Conservation (phyloP, 1,140 invertebrate genomes). For the Calliphora vicina region DNA sequence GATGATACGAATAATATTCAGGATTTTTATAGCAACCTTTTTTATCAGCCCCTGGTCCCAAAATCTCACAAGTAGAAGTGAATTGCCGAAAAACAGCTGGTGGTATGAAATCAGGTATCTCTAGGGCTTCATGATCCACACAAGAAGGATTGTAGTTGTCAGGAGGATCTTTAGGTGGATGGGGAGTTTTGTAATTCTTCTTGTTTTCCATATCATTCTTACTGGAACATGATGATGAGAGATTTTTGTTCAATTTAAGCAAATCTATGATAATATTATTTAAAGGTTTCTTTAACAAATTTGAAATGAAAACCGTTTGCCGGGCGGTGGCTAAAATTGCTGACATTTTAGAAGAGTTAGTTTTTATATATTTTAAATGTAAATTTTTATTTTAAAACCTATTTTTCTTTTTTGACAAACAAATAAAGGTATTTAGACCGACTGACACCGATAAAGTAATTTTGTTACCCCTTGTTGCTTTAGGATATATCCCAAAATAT, state of each 20-base stretch:
- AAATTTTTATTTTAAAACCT: too few relatives aligned
- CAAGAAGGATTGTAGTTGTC: slow-evolving; percentile 43
- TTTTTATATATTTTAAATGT: too few relatives aligned
- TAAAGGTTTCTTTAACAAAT: not conserved
- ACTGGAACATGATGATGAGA: not conserved
- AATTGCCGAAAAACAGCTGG: slow-evolving; percentile 48
- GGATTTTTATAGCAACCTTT: slow-evolving; percentile 48
- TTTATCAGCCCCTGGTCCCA: slow-evolving; percentile 51
- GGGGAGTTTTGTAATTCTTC: slow-evolving; percentile 47
- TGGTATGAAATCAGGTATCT: slow-evolving; percentile 40
- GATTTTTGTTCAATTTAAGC: not conserved
- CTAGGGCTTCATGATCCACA: slow-evolving; percentile 45
- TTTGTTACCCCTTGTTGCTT: too few relatives aligned
- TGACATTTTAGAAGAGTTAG: too few relatives aligned
- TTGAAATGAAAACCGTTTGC: not conserved
- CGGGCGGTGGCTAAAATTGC: too few relatives aligned
- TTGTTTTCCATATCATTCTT: not conserved
- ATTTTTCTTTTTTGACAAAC: too few relatives aligned
- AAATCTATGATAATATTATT: not conserved
- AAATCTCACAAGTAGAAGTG: slow-evolving; percentile 40
- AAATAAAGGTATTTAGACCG: too few relatives aligned
- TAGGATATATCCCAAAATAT: too few relatives aligned
- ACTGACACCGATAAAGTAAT: too few relatives aligned
- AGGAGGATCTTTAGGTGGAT: slow-evolving; percentile 55
- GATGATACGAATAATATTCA: slow-evolving; percentile 53